phyloP scores from a whole-genome alignment of 2,113 vertebrate genomes.

The Rhabdomys dilectus region DNA sequence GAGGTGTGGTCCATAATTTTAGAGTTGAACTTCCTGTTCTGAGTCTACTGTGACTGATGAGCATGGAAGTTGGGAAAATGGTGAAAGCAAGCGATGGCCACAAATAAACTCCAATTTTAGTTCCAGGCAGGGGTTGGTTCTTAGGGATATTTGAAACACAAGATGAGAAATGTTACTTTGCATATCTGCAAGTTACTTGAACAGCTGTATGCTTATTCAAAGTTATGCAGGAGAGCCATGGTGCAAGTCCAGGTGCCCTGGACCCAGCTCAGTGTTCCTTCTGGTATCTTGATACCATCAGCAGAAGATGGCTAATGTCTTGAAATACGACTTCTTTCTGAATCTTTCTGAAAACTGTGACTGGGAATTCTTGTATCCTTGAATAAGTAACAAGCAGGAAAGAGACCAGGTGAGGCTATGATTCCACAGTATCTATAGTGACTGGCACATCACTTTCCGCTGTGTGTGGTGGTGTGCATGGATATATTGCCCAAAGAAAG shows the following conservation, averaged over 20 bases:
- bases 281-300: rapidly evolving
- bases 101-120: not conserved
- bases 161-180: not conserved
- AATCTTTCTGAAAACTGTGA: not conserved
- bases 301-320: not conserved
- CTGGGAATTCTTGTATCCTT: not conserved
- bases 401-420: not conserved
- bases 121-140: not conserved
- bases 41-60: not conserved
- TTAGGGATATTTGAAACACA: not conserved
- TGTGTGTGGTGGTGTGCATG: not conserved
- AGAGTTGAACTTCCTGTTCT: not conserved
- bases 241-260: not conserved
- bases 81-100: not conserved
- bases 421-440: not conserved
- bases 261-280: not conserved
- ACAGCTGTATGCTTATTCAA: not conserved
- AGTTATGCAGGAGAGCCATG: not conserved
- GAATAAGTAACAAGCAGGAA: not conserved
- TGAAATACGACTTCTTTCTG: not conserved
- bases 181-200: not conserved
- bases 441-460: not conserved
- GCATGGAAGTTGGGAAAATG: not conserved
- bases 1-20: no score
- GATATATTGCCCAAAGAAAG: not conserved